phyloP scores from a whole-genome alignment of 1,140 invertebrate species.

The Conopomorpha cramerella region DNA sequence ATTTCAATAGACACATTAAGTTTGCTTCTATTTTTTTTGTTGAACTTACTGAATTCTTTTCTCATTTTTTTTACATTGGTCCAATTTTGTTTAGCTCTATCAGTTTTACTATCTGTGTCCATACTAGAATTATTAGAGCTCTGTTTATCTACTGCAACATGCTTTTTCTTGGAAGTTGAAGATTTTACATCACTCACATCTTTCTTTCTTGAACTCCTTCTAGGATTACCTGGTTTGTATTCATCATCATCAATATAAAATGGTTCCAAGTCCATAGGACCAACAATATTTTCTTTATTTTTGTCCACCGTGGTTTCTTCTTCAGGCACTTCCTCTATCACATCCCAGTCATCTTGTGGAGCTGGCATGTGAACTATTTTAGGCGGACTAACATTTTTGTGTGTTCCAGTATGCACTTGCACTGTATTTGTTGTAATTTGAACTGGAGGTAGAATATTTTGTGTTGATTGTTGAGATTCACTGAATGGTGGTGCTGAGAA shows the following conservation, averaged over 20 bases:
- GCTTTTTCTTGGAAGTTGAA: too few species aligned
- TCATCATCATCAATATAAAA: slow-evolving; percentile 19
- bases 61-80: slow-evolving; percentile 41
- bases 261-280: slow-evolving; percentile 27
- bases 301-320: slow-evolving; percentile 12
- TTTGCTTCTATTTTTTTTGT: slow-evolving; percentile 37
- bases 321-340: slow-evolving; percentile 35
- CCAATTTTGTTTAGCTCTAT: slow-evolving; percentile 31
- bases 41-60: slow-evolving; percentile 41
- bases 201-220: slow-evolving; percentile 34
- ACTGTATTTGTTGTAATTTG: slow-evolving; percentile 20
- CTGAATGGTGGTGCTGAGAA: slow-evolving; percentile 29
- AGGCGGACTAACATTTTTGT: slow-evolving; percentile 10
- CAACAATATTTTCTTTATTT: slow-evolving; percentile 23
- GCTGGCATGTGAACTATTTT: slow-evolving; percentile 14
- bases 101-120: slow-evolving; percentile 16
- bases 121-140: slow-evolving; percentile 15
- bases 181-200: slow-evolving; percentile 9
- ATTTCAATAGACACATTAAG: slow-evolving; percentile 47
- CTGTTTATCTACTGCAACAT: slow-evolving; percentile 11
- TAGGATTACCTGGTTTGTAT: slow-evolving; percentile 25
- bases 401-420: slow-evolving; percentile 23
- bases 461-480: slow-evolving; percentile 16
- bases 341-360: slow-evolving; percentile 42
- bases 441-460: slow-evolving; percentile 12